Conservation (phyloP, 2,113 vertebrate genomes). For the Eleginops maclovinus region DNA sequence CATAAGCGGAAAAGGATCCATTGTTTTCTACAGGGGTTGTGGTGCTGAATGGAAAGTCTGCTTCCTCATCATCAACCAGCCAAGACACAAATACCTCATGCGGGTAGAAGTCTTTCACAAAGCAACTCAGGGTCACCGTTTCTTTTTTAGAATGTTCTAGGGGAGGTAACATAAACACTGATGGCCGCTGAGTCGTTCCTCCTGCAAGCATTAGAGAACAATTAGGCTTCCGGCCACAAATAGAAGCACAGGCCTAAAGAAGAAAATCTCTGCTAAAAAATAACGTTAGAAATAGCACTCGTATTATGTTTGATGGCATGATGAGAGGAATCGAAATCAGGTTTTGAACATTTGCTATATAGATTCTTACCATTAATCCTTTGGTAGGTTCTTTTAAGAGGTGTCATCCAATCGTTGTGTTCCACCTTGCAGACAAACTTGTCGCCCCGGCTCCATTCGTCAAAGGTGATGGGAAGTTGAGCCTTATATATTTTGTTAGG, state of each 20-base stretch:
- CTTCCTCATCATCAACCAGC: constrained; percentile 73
- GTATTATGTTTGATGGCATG: not conserved
- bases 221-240: constrained; percentile 38
- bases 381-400: rapidly evolving
- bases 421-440: constrained; percentile 48
- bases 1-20: constrained; percentile 69
- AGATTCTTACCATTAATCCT: constrained; percentile 71
- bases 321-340: not conserved
- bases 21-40: constrained; percentile 56
- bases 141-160: constrained; percentile 58
- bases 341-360: not conserved
- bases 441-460: constrained; percentile 69
- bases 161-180: constrained; percentile 79
- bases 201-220: constrained; percentile 75
- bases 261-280: not conserved
- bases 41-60: constrained; percentile 36
- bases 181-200: not conserved
- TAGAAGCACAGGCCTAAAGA: not conserved
- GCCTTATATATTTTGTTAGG: rapidly evolving
- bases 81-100: constrained; percentile 77
- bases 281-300: not conserved
- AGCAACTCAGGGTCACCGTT: constrained; percentile 82
- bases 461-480: constrained; percentile 24
- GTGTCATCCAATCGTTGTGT: rapidly evolving
- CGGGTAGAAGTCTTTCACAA: constrained; percentile 83